Base-by-base conservation (phyloP, 2,113 vertebrate genomes). In the Fregata magnificens region DNA sequence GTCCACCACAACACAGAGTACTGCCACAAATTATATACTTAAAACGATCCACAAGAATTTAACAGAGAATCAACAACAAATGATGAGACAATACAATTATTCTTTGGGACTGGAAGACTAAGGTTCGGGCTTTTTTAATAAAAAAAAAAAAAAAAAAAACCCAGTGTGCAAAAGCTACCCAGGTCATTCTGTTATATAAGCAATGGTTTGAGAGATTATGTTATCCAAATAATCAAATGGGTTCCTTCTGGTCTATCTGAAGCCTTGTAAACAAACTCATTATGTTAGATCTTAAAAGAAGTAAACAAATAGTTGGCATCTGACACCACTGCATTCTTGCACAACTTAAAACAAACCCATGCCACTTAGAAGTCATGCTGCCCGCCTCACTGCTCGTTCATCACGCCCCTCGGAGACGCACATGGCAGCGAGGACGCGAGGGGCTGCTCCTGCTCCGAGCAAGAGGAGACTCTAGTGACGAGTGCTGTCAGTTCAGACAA, bases 241-340 rank as follows among this genome's bases (percentile, higher is more conserved):
- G 66, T 82, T 94, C 90, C 95, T 87, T 31, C 89, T 94, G 95
- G 59, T 63, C 29, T 44, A 34, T 49, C 93, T 65, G 73, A 2
- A 61, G 82, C 80, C 77, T 61, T 17, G 89, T 85, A 94, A 96
- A 94, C 96, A 96, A 91, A 40, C 85, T 74, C 95, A 72, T 93
- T 87, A 82, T 34, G 94, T 2, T 21, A 47, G 32, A 40, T 31
- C 89, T 71, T 6, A 8, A 40, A 3, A 90, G 77, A 38, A 96
- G 90, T 69, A 90, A 97, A 97, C 87, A 96, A 97, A 94, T 31
- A 84, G 66, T 38, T 95, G 95, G 96, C 94, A 78, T 36, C 67
- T 4, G 55, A 73, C 25, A 26, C 13, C 9, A 6, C 32, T 11
- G 59, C 19, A 7, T 24, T 71, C 93, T 93, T 95, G 89, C 83